phyloP scores from a whole-genome alignment of 1,140 invertebrate genomes.

The Pararge aegeria region DNA sequence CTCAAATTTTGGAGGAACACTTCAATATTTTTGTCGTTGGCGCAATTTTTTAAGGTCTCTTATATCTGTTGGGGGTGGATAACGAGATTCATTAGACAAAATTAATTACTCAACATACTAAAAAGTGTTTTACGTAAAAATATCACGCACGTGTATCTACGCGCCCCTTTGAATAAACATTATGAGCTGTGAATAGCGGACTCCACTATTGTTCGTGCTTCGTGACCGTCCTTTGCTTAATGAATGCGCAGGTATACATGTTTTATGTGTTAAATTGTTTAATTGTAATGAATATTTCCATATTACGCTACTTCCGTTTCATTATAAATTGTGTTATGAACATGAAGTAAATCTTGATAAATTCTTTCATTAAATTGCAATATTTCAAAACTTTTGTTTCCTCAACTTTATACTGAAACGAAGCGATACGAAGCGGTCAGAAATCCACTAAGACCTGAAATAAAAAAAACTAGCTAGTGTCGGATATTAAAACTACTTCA shows the following conservation, averaged over 20 bases:
- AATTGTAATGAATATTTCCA: background rate
- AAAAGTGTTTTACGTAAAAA: background rate
- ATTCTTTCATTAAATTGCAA: too few relatives aligned
- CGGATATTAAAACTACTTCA: too few relatives aligned
- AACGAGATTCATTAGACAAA: conserved; percentile 29
- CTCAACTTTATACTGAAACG: too few relatives aligned
- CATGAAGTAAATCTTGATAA: too few relatives aligned
- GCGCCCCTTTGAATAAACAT: conserved; percentile 6
- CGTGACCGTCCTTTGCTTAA: conserved; percentile 1
- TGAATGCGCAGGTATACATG: background rate
- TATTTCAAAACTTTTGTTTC: too few relatives aligned
- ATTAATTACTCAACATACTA: conserved; percentile 21
- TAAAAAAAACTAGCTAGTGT: too few relatives aligned
- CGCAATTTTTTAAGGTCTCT: background rate
- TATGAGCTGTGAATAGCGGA: conserved; percentile 1
- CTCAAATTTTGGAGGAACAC: background rate
- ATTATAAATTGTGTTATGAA: too few relatives aligned
- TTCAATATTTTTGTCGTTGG: background rate
- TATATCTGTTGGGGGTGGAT: conserved; percentile 4
- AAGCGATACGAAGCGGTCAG: too few relatives aligned
- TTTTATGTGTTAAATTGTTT: conserved; percentile 1
- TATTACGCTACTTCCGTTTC: background rate
- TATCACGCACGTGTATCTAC: background rate
- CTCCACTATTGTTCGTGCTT: conserved; percentile 1
- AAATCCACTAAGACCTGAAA: too few relatives aligned